Evolutionary conservation across 2,888 invertebrate species (phyloP), one percentile per base, ranked within the genome.

Genomic region (Dasypolia templi): DNA sequence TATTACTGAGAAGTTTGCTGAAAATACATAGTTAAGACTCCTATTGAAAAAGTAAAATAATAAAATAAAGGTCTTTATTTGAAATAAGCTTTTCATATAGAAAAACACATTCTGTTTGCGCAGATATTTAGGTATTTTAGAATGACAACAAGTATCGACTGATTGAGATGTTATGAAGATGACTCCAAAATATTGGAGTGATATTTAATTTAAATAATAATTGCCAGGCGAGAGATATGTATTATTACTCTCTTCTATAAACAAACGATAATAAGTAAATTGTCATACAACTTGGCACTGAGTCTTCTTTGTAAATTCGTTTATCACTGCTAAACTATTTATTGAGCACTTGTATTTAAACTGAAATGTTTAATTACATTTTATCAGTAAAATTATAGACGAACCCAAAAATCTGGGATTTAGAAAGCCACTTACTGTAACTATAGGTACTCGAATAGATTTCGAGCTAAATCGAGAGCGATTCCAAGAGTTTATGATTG

Each of bases 241-340:
- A 83, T 61, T 73, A 55, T 58, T 74, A 81, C 49, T 62, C 46
- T 51, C 42, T 74, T 71, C 71, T 79, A 79, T 68, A 71, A 72
- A 72, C 81, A 66, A 80, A 75, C 32, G 29, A 32, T 83, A 72
- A 69, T 84, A 70, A 78, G 46, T 83, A 67, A 81, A 81, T 77
- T 80, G 72, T 79, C 75, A 72, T 42, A 61, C 26, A 76, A 72
- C 32, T 76, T 84, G 77, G 81, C 83, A 75, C 44, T 7, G 26
- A n/a, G 0, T 53, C 42, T 75, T 69, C 39, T 42, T 53, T 26
- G 59, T 26, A 39, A 17, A 44, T 35, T 78, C 5, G 26, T 46
- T 55, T 42, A 56, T 64, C 3, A 67, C n/a, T 64, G 51, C 14
- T 42, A 32, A 63, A 58, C 35, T 76, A 51, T 76, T 76, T 51